phyloP scores from a whole-genome alignment of 2,888 invertebrate species.

The Nowickia ferox region DNA sequence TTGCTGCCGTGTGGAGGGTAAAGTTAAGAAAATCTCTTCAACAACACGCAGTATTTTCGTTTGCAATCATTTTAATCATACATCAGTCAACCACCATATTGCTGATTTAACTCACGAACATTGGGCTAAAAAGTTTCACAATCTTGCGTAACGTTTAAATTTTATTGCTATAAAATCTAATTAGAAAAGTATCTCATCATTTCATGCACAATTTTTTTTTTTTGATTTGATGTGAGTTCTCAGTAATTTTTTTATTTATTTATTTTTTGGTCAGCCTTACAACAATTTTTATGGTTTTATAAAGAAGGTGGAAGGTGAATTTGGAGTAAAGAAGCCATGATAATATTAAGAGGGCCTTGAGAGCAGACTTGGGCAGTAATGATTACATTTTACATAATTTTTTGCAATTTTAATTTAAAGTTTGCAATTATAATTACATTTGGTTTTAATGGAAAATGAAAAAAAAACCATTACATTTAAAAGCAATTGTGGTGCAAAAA shows the following conservation, averaged over 20 bases:
- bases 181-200: slow-evolving; percentile 76
- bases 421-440: too few relatives aligned
- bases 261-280: slow-evolving; percentile 72
- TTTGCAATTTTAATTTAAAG: too few relatives aligned
- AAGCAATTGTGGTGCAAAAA: too few relatives aligned
- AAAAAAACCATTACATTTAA: too few relatives aligned
- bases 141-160: slow-evolving; percentile 74
- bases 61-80: slow-evolving; percentile 39
- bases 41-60: slow-evolving; percentile 4
- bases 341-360: neutral
- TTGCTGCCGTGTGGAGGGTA: neutral
- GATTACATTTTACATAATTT: too few relatives aligned
- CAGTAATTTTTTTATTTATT: neutral
- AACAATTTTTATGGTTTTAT: slow-evolving; percentile 35
- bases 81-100: slow-evolving; percentile 11
- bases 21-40: slow-evolving; percentile 9
- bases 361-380: too few relatives aligned
- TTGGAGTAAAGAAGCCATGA: slow-evolving; percentile 50
- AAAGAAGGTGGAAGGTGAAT: neutral
- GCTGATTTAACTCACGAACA: neutral
- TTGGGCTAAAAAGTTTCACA: slow-evolving; percentile 42
- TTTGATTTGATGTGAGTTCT: slow-evolving; percentile 66
- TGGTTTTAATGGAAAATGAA: too few relatives aligned
- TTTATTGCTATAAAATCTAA: slow-evolving; percentile 83
- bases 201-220: slow-evolving; percentile 65